These are phyloP conservation scores for Sebastes cheni DNA, from an alignment of 2,797 vertebrate species.

Conservation along the genomic window DNA sequence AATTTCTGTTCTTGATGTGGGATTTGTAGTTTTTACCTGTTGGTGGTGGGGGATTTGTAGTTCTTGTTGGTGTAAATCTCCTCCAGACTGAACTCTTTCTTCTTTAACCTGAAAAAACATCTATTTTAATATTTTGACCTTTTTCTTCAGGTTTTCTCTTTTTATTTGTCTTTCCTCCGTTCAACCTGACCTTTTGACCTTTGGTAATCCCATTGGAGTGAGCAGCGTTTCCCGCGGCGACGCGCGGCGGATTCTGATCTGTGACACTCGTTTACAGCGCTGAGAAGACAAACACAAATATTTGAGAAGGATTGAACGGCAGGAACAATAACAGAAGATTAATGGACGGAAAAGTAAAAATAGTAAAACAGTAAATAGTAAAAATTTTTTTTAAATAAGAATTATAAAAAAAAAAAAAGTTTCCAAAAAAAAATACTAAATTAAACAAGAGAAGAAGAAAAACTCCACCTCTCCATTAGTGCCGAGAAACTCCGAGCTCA, in stretches of 20 bases:
- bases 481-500: conserved; percentile 20
- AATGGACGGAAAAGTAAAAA: not conserved
- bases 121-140: not conserved
- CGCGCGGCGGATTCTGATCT: conserved; percentile 93
- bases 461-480: conserved; percentile 47
- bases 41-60: conserved; percentile 91
- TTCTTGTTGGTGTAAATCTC: conserved; percentile 99
- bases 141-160: not conserved
- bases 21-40: conserved; percentile 80
- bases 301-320: not conserved
- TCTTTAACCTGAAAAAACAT: conserved; percentile 86
- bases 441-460: not conserved
- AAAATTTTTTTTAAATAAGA: not conserved
- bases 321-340: not conserved
- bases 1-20: not conserved
- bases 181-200: conserved; percentile 87
- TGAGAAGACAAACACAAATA: not conserved
- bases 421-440: too few relatives aligned
- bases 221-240: conserved; percentile 90
- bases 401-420: not conserved
- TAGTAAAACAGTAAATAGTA: too few relatives aligned
- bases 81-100: conserved; percentile 97
- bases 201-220: conserved; percentile 96
- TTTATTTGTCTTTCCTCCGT: not conserved
- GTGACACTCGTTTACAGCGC: conserved; percentile 90